Base-by-base conservation (phyloP, 2,888 invertebrate species). In the Lumbricus terrestris region DNA sequence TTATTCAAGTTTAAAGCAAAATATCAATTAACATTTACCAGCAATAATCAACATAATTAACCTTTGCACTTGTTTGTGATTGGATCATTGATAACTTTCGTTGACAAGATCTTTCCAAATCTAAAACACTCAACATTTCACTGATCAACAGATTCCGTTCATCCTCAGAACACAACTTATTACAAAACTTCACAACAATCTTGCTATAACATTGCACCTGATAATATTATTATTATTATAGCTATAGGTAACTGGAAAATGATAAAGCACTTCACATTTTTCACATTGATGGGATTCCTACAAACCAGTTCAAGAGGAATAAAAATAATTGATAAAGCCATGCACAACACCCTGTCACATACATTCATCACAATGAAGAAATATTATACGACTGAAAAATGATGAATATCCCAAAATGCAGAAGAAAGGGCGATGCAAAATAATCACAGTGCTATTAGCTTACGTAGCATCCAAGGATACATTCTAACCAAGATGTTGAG, bases 61-160 rank as follows among this genome's bases (percentile, higher is more conserved):
- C 98, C 99, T 97, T 98, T 99, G 97, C 99, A 99, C 97, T 98
- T 98, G 96, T 98, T 98, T 95, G 98, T 98, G 96, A 97, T 97
- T 96, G 99, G 99, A 96, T 99, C 99, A 96, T 99, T 96, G 96
- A 99, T 99, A 95, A 99, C 99, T 97, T 99, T 99, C 95, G 99
- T 99, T 95, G 99, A 99, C 95, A 98, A 98, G 95, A 99, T 99
- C 96, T 97, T 98, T 96, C 99, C 99, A 96, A 97, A 98, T 96
- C 98, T 98, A 96, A 94, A 97, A 97, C 23, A 88, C n/a, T 42
- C 29, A 42, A 82, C 29, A 82, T 37, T 89, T 54, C 18, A 1
- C 88, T 88, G 35, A 29, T 88, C 35, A 37, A n/a, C n/a, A 69
- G 69, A 69, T n/a, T 69, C n/a, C 29, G 11, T 69, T 11, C n/a